Percentiles rank a stretch among this genome's conserved stretches.
Conservation (phyloP, 2,797 vertebrate species). For the Erpetoichthys calabaricus region DNA sequence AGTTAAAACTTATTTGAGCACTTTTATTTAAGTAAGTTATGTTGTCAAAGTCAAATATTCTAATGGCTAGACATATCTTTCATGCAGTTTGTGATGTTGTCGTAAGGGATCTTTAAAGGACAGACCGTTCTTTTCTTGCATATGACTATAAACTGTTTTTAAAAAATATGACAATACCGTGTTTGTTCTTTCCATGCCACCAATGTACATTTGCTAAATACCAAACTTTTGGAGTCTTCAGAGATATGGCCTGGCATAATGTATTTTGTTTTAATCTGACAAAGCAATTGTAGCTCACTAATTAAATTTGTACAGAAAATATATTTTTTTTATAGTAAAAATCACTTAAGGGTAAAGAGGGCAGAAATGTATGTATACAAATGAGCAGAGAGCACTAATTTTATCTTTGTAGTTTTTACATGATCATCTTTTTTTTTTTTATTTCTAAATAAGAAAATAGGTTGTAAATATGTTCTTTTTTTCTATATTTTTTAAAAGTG, state of each 20-base stretch:
- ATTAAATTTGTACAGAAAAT: slow-evolving; percentile 53
- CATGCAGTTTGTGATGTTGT: no score
- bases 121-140: no score
- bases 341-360: slow-evolving; percentile 44
- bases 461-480: slow-evolving; percentile 76
- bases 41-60: no score
- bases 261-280: slow-evolving; percentile 30
- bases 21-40: no score
- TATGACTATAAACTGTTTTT: background rate
- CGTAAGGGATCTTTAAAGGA: no score
- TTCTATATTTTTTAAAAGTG: slow-evolving; percentile 57
- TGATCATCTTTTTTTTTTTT: slow-evolving; percentile 67
- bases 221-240: slow-evolving; percentile 5
- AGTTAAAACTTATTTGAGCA: no score
- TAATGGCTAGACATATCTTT: no score
- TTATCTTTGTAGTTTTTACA: slow-evolving; percentile 71
- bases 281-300: slow-evolving; percentile 31
- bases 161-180: no score
- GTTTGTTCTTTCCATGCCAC: background rate
- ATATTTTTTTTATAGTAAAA: slow-evolving; percentile 37
- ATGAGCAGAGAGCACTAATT: slow-evolving; percentile 93
- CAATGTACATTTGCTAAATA: slow-evolving; percentile 3
- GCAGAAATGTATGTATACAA: slow-evolving; percentile 71
- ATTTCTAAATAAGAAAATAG: slow-evolving; percentile 66
- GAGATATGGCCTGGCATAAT: background rate